A percentile compares a stretch with the other conserved stretches of the same genome.
phyloP scores from a whole-genome alignment of 1,140 invertebrate species.

The Drosophila orosa region DNA sequence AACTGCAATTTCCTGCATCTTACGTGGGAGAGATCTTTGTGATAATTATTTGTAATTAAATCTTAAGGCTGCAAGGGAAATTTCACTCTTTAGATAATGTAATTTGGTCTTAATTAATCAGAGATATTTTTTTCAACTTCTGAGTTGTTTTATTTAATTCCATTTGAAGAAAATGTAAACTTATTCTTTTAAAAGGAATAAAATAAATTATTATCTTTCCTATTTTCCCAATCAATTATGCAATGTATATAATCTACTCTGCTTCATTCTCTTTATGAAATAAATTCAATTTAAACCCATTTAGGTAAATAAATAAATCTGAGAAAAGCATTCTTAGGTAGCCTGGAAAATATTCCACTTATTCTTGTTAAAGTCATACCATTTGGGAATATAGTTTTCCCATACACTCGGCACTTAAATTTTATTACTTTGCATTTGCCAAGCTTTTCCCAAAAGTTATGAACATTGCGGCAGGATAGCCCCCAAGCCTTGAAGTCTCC shows the following conservation, averaged over 20 bases:
- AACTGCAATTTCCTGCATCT: constrained; percentile 44
- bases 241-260: background rate
- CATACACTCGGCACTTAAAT: constrained; percentile 62
- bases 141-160: background rate
- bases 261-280: background rate
- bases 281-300: background rate
- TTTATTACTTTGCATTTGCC: constrained; percentile 68
- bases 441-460: constrained; percentile 32
- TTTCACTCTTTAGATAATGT: background rate
- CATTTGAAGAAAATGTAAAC: background rate
- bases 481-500: background rate
- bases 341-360: background rate
- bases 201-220: background rate
- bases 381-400: constrained; percentile 51
- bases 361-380: background rate
- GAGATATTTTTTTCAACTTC: background rate
- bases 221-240: background rate
- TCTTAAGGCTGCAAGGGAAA: background rate
- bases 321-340: too few species aligned
- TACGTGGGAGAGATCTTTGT: background rate
- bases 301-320: background rate
- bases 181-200: background rate
- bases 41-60: constrained; percentile 18
- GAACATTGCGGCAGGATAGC: constrained; percentile 9
- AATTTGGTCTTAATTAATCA: background rate